A percentile compares a stretch with the other conserved stretches of the same genome.
Evolutionary conservation across 2,888 invertebrate genomes (phyloP).

Genomic region (Lasioglossum vierecki): DNA sequence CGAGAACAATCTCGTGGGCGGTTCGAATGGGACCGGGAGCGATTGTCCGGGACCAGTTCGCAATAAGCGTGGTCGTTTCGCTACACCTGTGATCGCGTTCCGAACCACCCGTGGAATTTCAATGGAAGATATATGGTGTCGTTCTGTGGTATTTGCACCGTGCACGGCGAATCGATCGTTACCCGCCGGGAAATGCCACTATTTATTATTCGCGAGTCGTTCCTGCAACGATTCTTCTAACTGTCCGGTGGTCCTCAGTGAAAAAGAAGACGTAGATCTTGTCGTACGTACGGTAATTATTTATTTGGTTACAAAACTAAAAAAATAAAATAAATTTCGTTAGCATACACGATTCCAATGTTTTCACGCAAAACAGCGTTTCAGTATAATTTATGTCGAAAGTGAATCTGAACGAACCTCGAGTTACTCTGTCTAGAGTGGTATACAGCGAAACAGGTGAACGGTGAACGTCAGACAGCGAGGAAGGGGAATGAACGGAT

Average conservation of each 20-base stretch:
- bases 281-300: neutral
- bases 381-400: neutral
- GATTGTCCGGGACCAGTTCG: constrained; percentile 21
- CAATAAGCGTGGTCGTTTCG: constrained; percentile 29
- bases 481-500: neutral
- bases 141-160: neutral
- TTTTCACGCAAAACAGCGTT: neutral
- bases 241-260: neutral
- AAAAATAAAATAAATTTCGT: neutral
- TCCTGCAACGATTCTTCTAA: neutral
- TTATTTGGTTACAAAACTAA: neutral
- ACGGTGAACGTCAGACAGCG: neutral
- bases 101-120: constrained; percentile 35
- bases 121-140: neutral
- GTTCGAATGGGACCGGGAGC: constrained; percentile 5
- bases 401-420: constrained; percentile 6
- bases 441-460: neutral
- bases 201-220: neutral
- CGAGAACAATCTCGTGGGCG: constrained; percentile 11
- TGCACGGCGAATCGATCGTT: neutral
- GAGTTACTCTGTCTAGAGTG: neutral
- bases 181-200: neutral
- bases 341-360: neutral
- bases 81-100: constrained; percentile 47
- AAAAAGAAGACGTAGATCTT: neutral